Base-by-base conservation (phyloP, 2,797 vertebrate species). In the Aldrovandia affinis region DNA sequence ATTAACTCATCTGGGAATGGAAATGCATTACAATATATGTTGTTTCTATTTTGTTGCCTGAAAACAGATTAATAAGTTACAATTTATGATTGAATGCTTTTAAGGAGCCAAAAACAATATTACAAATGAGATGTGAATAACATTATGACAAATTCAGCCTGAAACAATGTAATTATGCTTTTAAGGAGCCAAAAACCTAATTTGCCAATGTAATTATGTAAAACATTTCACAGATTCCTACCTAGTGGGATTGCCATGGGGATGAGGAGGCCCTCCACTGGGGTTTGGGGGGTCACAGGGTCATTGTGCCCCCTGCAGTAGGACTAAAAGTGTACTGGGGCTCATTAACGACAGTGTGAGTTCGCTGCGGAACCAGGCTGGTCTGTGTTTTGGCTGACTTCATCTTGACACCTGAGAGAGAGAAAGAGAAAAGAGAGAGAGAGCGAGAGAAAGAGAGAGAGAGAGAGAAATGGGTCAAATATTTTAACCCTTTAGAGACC, bases 381-480 rank as follows among this genome's bases (percentile, higher is more conserved):
- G 97, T 98, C 89, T 99, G 98, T 80, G 97, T 98, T 91, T 93
- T 96, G 83, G 95, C 93, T 80, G 97, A 97, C 90, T 97, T 98
- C 9, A 98, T 87, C 92, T 96, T 96, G 78, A 96, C 95, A 83
- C 97, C 98, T 99, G 59, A 20, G 30, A 87, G 88, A 85, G 33
- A n/a, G 1, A 82, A 73, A 80, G 28, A 70, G 28, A 65, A 36
- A 15, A 33, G 30, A 65, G 18, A 55, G 25, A 63, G 54, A 28
- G 25, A 25, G 22, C n/a, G 0, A 14, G 83, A 47, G 75, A 25
- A 52, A 39, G 54, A 84, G 39, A 28, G 3, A 22, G 8, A 28
- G 15, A 25, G 8, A 33, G 15, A 25, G 55, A 36, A 33, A 47
- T n/a, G n/a, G n/a, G n/a, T n/a, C n/a, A 8, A 52, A 7, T 52